Evolutionary conservation across 2,888 invertebrate genomes (phyloP), one percentile per base, ranked within the genome.

Genomic region (Dioctria rufipes): DNA sequence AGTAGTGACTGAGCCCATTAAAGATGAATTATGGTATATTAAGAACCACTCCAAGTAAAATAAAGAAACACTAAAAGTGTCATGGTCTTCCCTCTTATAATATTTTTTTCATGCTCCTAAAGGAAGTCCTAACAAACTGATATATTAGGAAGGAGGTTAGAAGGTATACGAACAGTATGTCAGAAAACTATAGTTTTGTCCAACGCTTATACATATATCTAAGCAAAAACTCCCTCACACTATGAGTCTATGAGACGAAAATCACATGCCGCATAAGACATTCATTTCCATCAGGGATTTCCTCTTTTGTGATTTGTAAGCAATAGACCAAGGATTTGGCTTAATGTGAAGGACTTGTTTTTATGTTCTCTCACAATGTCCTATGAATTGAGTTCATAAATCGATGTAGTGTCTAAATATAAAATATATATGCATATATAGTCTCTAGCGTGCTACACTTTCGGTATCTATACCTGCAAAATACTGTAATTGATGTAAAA

Each of bases 21-120:
- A 60, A 75, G 73, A 75, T 75, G 73, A 75, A 75, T 75, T 75
- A 75, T 75, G 73, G 73, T 43, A 75, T 60, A 75, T 75, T 75
- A 75, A 75, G 73, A 75, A 60, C 58, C 73, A 75, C 73, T 75
- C 73, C 58, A 60, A 58, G 60, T 43, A 75, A 75, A 75, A 75
- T 75, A 75, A 75, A 60, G 73, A 75, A 75, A 75, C 73, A 75
- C 60, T 60, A 43, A 75, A 60, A 69, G 69, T 60, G 60, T 60
- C 73, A 75, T 11, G 60, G 25, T 4, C n/a, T 66, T 8, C 8
- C 69, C 25, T 39, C 67, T 6, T 39, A 49, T 25, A 25, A 25
- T 25, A 25, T 25, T 25, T 25, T 25, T 25, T 25, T 25, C 25
- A 37, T 9, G 43, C 37, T 51, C 51, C 37, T 37, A 11, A 51